Base-by-base conservation (phyloP, 1,140 invertebrate species). In the Pentalonia nigronervosa region DNA sequence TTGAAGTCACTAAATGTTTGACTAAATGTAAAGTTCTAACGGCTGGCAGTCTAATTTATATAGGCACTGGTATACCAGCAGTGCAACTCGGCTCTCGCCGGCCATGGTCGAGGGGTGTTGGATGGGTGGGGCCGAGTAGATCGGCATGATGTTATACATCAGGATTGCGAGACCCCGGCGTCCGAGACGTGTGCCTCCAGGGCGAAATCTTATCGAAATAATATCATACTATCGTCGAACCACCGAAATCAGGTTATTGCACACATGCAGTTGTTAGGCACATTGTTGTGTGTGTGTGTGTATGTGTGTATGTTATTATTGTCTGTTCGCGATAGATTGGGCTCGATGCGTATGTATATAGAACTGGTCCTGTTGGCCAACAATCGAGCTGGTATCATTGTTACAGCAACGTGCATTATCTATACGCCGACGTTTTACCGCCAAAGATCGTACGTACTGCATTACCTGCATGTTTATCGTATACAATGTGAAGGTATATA, bases 161-260 rank as follows among this genome's bases (percentile, higher is more conserved):
- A 30, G 60, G n/a, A 76, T 83, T 83, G 81, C 81, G 34, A 20
- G 34, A 83, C 36, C 17, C 81, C 81, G 81, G 34, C 81, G 36
- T 41, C 34, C 20, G 81, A 83, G 81, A 23, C 81, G 81, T 36
- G 36, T 34, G 81, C 36, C 81, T 83, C 36, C 34, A 9, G 81
- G 81, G 81, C 81, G 21, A 83, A 41, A 83, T 83, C 14, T 83
- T 83, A 83, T 83, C 81, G 81, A 83, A 83, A 83, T 76, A 76
- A n/a, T 76, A 76, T 67, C 11, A 67, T 67, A n/a, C n/a, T 67
- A 67, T 76, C 34, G 76, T n/a, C 20, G 81, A 41, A 76, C 60
- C 1, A 83, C 36, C 36, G 20, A 83, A 83, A 83, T 83, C 81
- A 83, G 81, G 81, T 83, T 83, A 83, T 83, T 83, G 23, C 36